Conservation (phyloP, 92 coral and sea anemone species). For the Phenganax subtilis region DNA sequence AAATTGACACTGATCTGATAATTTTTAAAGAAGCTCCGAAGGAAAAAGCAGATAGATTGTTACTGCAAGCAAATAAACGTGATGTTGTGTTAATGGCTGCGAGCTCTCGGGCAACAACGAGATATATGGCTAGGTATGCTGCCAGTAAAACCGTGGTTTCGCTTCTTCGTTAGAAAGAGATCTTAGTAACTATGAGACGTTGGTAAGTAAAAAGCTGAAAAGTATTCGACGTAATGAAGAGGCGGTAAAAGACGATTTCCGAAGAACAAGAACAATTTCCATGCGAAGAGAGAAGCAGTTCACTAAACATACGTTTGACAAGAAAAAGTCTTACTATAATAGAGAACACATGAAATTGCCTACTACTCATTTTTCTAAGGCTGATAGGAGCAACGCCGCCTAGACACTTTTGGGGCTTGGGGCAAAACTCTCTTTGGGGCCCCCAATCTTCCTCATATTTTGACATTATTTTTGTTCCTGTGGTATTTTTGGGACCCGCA, state of each 20-base stretch:
- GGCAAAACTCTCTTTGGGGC: neutral
- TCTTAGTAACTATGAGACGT: neutral
- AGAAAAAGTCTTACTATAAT: neutral
- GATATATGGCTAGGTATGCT: slow-evolving; percentile 33
- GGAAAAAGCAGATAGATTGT: slow-evolving; percentile 21
- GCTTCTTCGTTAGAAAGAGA: slow-evolving; percentile 25
- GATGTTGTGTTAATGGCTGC: slow-evolving; percentile 30
- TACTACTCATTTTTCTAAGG: neutral
- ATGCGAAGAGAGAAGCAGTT: neutral
- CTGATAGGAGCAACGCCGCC: neutral
- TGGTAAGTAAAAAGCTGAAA: slow-evolving; percentile 4
- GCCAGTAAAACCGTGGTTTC: slow-evolving; percentile 34
- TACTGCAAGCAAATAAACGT: slow-evolving; percentile 29
- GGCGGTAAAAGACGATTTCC: slow-evolving; percentile 21
- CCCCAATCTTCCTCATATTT: too few species aligned
- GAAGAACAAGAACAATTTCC: slow-evolving; percentile 3
- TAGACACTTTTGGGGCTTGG: too few species aligned
- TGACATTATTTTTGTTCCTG: neutral
- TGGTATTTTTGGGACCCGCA: too few species aligned
- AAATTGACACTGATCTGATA: slow-evolving; percentile 12
- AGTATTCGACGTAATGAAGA: slow-evolving; percentile 4
- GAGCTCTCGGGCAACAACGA: slow-evolving; percentile 19
- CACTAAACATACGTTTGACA: slow-evolving; percentile 8
- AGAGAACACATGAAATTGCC: neutral
- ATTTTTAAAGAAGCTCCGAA: slow-evolving; percentile 4